phyloP scores from a whole-genome alignment of 1,140 invertebrate species.

The Nasonia vitripennis region DNA sequence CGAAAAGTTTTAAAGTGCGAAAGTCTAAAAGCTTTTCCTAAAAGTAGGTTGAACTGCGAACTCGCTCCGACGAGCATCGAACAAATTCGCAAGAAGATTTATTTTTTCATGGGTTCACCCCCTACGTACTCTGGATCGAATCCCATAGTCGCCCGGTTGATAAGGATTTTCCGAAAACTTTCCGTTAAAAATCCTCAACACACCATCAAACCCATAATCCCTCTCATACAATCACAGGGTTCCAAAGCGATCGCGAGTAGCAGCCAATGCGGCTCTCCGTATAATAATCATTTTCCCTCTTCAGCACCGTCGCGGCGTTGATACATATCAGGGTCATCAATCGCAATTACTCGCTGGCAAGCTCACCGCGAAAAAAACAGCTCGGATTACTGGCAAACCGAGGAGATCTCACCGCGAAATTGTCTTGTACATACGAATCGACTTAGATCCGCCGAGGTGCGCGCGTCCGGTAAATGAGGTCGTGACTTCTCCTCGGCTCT shows the following conservation, averaged over 20 bases:
- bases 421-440: conserved; percentile 46
- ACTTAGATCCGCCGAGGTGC: not conserved
- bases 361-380: conserved; percentile 28
- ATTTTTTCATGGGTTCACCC: not conserved
- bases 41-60: conserved; percentile 19
- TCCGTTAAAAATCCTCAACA: too few relatives aligned
- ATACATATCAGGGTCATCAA: conserved; percentile 44
- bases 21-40: conserved; percentile 24
- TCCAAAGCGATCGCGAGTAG: not conserved
- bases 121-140: too few relatives aligned
- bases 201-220: too few relatives aligned
- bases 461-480: conserved; percentile 44
- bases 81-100: conserved; percentile 26
- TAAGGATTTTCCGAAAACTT: too few relatives aligned
- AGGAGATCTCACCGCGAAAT: conserved; percentile 26
- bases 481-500: conserved; percentile 37
- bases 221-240: too few relatives aligned
- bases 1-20: conserved; percentile 16
- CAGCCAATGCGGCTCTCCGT: not conserved
- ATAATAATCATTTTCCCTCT: conserved; percentile 40
- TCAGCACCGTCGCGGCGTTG: not conserved
- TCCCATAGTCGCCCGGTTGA: too few relatives aligned
- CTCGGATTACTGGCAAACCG: conserved; percentile 45
- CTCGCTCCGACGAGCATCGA: not conserved
- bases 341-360: conserved; percentile 43